Percentiles rank a stretch among this genome's conserved stretches.
Conservation (phyloP, 1,140 invertebrate species). For the Bacillus rossius region DNA sequence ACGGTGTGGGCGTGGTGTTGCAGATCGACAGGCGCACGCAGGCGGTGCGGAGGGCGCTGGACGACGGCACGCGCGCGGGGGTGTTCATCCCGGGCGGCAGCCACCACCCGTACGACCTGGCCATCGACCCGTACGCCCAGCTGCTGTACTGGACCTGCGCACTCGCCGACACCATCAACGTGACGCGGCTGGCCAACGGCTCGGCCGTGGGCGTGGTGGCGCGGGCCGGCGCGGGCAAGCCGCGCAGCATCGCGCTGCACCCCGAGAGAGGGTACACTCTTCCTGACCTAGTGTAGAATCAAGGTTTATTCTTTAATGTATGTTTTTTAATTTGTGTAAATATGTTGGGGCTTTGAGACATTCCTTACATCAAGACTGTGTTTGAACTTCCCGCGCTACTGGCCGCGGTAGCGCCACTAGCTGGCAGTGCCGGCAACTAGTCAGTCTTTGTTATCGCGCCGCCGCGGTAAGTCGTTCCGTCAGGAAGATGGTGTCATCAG, state of each 20-base stretch:
- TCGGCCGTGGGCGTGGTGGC: slow-evolving; percentile 67
- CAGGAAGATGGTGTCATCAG: no score
- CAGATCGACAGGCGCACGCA: slow-evolving; percentile 74
- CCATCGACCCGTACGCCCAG: slow-evolving; percentile 75
- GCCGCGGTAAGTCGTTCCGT: no score
- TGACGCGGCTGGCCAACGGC: slow-evolving; percentile 62
- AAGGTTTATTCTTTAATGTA: no score
- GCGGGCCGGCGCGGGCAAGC: slow-evolving; percentile 63
- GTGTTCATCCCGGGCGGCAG: slow-evolving; percentile 47
- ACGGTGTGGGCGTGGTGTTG: no score
- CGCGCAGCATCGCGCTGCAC: slow-evolving; percentile 76
- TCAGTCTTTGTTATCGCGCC: no score
- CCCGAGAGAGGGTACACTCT: slow-evolving; percentile 58
- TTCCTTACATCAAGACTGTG: no score
- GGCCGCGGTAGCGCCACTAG: no score
- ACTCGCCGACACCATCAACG: slow-evolving; percentile 80
- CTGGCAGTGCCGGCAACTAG: no score
- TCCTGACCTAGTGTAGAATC: no score
- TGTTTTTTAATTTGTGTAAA: no score
- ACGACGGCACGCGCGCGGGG: slow-evolving; percentile 58
- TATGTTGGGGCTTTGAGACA: no score
- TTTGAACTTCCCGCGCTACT: no score
- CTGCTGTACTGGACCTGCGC: slow-evolving; percentile 85
- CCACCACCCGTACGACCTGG: slow-evolving; percentile 69
- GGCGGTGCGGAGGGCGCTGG: slow-evolving; percentile 62